These are phyloP conservation scores for Hypothenemus hampei DNA, from an alignment of 1,140 invertebrate genomes.

Conservation along the genomic window DNA sequence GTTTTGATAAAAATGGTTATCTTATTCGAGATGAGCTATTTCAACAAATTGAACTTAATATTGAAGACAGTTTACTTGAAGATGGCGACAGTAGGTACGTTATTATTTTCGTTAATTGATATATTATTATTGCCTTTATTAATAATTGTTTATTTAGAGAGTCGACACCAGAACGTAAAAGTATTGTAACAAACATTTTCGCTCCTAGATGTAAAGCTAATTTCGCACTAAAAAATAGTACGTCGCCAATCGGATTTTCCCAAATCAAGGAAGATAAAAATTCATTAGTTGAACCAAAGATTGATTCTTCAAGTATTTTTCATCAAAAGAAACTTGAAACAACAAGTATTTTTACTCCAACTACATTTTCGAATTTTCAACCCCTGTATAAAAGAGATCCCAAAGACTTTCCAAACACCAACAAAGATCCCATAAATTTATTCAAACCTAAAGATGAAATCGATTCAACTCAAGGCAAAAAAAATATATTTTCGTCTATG, in stretches of 20 bases:
- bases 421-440: not conserved
- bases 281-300: not conserved
- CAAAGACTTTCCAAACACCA: too few relatives aligned
- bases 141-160: slow-evolving; percentile 7
- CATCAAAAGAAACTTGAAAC: slow-evolving; percentile 2
- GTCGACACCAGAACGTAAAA: slow-evolving; percentile 21
- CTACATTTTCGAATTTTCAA: too few relatives aligned
- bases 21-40: slow-evolving; percentile 49
- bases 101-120: not conserved
- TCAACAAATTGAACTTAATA: slow-evolving; percentile 21
- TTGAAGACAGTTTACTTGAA: slow-evolving; percentile 21
- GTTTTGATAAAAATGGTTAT: slow-evolving; percentile 61
- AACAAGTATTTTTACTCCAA: slow-evolving; percentile 7
- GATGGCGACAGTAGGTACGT: slow-evolving; percentile 16
- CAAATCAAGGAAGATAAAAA: not conserved
- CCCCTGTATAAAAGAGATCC: too few relatives aligned
- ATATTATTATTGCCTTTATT: too few relatives aligned
- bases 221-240: too few relatives aligned
- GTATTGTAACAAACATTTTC: slow-evolving; percentile 12
- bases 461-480: not conserved
- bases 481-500: slow-evolving; percentile 8
- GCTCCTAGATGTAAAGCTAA: too few relatives aligned
- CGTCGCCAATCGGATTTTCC: too few relatives aligned
- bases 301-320: slow-evolving; percentile 11
- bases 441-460: slow-evolving; percentile 4